Percentiles rank a stretch among this genome's conserved stretches.
Evolutionary conservation across 2,113 vertebrate species (phyloP).

Genomic region (Lagopus leucura): DNA sequence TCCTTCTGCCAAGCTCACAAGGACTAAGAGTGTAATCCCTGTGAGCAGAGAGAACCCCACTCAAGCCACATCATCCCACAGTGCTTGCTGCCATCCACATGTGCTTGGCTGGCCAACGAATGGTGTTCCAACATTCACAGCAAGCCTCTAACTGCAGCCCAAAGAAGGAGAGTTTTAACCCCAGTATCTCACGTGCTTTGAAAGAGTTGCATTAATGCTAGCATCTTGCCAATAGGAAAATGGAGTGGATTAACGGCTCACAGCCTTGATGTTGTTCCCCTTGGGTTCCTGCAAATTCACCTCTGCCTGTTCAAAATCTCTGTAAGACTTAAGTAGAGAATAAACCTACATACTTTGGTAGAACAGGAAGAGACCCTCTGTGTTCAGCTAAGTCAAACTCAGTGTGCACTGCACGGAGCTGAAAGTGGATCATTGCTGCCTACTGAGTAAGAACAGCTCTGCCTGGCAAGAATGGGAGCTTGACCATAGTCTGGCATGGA

Average conservation of each 20-base stretch:
- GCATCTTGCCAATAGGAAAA: neutral
- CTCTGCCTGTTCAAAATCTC: neutral
- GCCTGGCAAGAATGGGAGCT: neutral
- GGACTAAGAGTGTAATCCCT: neutral
- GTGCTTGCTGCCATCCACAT: accelerated
- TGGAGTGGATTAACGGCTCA: neutral
- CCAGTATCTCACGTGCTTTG: neutral
- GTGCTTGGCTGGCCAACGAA: neutral
- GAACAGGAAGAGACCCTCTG: neutral
- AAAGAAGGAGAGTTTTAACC: neutral
- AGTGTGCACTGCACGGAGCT: neutral
- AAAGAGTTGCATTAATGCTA: neutral
- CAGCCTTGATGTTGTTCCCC: neutral
- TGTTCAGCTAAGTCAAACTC: neutral
- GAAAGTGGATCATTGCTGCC: neutral
- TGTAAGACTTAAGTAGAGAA: neutral
- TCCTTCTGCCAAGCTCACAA: neutral
- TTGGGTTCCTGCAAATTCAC: neutral
- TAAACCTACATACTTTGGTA: neutral
- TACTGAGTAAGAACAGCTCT: neutral
- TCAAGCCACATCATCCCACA: neutral
- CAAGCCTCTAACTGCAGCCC: neutral
- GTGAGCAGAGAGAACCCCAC: neutral
- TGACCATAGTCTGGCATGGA: neutral
- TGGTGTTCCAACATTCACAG: neutral